Base-by-base conservation (phyloP, 2,797 vertebrate species). In the Capromys pilorides region DNA sequence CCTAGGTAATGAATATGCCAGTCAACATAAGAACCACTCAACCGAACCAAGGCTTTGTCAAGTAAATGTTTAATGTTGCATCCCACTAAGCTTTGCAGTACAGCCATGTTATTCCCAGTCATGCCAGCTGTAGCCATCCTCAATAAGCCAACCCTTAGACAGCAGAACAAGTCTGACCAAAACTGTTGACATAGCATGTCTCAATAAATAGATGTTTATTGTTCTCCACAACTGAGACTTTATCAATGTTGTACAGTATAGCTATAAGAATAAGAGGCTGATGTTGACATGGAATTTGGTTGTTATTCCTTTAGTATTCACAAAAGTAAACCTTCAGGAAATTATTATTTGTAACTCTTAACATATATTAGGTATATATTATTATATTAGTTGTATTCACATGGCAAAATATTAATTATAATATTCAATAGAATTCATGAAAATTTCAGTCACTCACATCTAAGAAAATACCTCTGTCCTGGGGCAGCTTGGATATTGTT, bases 341-440 rank as follows among this genome's bases (percentile, higher is more conserved):
- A 94, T 54, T 57, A 85, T 67, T 81, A 62, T 41, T 79, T 79
- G 5, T 62, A 93, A 66, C 51, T 73, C 8, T 8, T 51, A 33
- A 51, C 51, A 5, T 78, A 31, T 49, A 49, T 49, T 49, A 51
- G 19, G 33, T 79, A 54, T 79, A 79, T 18, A 49, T 19, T 79
- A 77, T 49, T 77, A 49, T 45, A 77, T 31, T 77, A 75, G 12
- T 57, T 59, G 77, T 24, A 61, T 61, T 61, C 73, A 81, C 28
- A 5, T 84, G n/a, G 82, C 39, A 81, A 75, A 94, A 91, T 51
- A 88, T 78, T 82, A 67, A 80, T 79, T 28, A 57, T 41, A 41
- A 71, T 18, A 21, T 31, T 95, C 91, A 75, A 16, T 49, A 26
- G 31, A n/a, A 51, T 87, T 85, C 13, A 31, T 91, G 39, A 86